Base-by-base conservation (phyloP, 1,140 invertebrate species). In the Nasonia longicornis region DNA sequence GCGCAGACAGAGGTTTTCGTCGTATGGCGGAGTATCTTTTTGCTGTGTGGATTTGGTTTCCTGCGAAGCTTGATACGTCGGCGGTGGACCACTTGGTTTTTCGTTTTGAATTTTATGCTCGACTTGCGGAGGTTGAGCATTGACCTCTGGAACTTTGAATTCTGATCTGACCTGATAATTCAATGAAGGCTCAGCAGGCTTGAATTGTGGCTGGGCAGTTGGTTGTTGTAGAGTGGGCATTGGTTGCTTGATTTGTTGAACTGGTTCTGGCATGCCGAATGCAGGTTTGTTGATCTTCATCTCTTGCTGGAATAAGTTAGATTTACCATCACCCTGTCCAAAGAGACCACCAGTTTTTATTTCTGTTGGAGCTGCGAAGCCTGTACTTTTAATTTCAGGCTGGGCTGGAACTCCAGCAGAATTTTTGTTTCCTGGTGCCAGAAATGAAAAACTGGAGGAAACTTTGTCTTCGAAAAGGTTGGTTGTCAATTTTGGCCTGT, bases 1-100 rank as follows among this genome's bases (percentile, higher is more conserved):
- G 3, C 83, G 83, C 58, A 89, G 48, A 76, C 88, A 89, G 29
- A 88, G 73, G 11, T 73, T 79, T 4, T 88, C 86, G 26, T 88
- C 86, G 11, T 86, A 86, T 63, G 81, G 79, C 6, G 77, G 20
- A 16, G 12, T 16, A 12, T 73, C 64, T 81, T 84, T 84, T 64
- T 70, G 22, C 12, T 16, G 7, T 0, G 1, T 48, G 8, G 29
- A 20, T 22, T 58, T 76, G 8, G 7, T 16, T 22, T 72, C 77
- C 38, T 79, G 45, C 3, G 14, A 16, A 38, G 35, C 70, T 71
- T 20, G 14, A 35, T 69, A 22, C 29, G 48, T 64, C 1, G 82
- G 29, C 16, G 26, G 7, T 16, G 48, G 48, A 52, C 16, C 48
- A 16, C 48, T 52, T 52, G 12, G 52, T 16, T n/a, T 58, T 58